Conservation (phyloP, 2,888 invertebrate genomes). For the Patella pellucida region DNA sequence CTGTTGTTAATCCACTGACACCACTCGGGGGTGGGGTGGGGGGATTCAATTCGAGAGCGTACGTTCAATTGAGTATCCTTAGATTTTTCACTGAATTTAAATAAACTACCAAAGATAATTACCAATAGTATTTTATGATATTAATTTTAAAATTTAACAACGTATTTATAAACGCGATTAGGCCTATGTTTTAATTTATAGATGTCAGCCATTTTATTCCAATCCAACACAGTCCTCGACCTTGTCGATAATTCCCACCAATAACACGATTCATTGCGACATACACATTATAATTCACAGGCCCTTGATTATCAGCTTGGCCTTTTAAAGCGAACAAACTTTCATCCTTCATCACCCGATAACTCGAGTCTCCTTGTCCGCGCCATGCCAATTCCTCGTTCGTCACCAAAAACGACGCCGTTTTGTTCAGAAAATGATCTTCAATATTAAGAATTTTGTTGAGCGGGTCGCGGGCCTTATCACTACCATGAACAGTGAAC, state of each 20-base stretch:
- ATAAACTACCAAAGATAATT: too few relatives aligned
- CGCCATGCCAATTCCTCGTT: slow-evolving; percentile 27
- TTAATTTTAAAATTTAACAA: too few relatives aligned
- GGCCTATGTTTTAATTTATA: too few relatives aligned
- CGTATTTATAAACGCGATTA: too few relatives aligned
- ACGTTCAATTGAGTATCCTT: too few relatives aligned
- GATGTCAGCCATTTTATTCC: slow-evolving; percentile 24
- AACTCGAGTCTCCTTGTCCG: slow-evolving; percentile 8
- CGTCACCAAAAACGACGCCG: slow-evolving; percentile 28
- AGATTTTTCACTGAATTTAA: too few relatives aligned
- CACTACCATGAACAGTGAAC: slow-evolving; percentile 27
- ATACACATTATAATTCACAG: slow-evolving; percentile 28
- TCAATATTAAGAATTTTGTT: slow-evolving; percentile 23
- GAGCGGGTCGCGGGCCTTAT: slow-evolving; percentile 23
- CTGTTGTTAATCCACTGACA: too few relatives aligned
- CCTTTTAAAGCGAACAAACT: slow-evolving; percentile 30
- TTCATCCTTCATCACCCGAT: slow-evolving; percentile 1
- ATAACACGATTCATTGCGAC: slow-evolving; percentile 30
- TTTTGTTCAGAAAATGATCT: slow-evolving; percentile 18
- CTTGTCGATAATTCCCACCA: slow-evolving; percentile 28
- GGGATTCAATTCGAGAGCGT: too few relatives aligned
- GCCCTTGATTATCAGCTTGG: slow-evolving; percentile 27
- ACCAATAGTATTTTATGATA: too few relatives aligned
- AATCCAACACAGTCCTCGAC: slow-evolving; percentile 30
- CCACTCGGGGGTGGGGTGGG: too few relatives aligned